These are phyloP conservation scores for Nesospiza acunhae DNA, from an alignment of 2,113 vertebrate species.

Conservation along the genomic window DNA sequence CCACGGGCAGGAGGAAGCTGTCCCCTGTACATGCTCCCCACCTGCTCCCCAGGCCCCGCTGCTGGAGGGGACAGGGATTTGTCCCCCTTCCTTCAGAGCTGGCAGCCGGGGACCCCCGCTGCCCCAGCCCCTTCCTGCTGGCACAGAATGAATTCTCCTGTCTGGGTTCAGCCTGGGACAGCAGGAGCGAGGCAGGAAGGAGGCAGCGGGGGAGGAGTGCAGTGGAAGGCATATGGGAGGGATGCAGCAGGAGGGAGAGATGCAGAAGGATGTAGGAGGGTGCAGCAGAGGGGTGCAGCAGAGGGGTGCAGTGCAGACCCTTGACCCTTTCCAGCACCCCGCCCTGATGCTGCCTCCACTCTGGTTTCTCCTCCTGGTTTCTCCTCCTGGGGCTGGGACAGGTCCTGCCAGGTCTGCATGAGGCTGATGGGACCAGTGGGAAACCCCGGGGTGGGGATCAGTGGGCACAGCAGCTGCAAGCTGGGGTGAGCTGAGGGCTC, in stretches of 20 bases:
- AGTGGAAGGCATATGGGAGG: background rate
- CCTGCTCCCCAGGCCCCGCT: background rate
- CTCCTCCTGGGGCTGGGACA: background rate
- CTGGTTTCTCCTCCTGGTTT: background rate
- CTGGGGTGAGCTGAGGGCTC: background rate
- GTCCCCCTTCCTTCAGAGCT: accelerated
- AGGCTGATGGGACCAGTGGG: background rate
- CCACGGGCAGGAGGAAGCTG: accelerated
- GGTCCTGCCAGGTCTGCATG: background rate
- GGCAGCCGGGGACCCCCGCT: accelerated
- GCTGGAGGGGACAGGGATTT: accelerated
- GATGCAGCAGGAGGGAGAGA: background rate
- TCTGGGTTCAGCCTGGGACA: background rate
- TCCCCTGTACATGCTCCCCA: background rate
- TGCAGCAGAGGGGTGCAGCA: background rate
- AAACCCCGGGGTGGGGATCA: accelerated
- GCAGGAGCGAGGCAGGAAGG: background rate
- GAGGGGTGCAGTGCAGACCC: background rate
- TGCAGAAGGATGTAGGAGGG: background rate
- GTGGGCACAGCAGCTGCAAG: background rate
- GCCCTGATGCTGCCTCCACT: background rate
- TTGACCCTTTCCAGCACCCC: accelerated
- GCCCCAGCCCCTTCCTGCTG: accelerated
- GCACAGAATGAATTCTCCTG: background rate
- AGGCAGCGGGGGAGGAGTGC: background rate